Evolutionary conservation across 1,140 invertebrate species (phyloP).

Genomic region (Bombus consobrinus): DNA sequence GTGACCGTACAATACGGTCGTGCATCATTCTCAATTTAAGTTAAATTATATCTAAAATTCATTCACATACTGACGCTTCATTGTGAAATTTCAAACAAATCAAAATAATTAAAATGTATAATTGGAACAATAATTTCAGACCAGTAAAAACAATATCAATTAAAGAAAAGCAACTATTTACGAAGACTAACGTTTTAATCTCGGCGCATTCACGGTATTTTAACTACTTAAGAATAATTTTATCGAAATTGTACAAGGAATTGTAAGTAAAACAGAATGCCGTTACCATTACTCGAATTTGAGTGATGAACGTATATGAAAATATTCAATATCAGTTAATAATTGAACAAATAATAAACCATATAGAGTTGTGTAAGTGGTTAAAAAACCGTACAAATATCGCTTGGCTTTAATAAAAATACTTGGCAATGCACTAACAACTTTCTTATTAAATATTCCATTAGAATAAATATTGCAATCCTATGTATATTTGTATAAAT

Average conservation of each 20-base stretch:
- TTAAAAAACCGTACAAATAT: background rate
- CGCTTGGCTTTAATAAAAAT: slow-evolving; percentile 6
- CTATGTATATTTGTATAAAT: background rate
- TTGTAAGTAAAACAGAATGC: background rate
- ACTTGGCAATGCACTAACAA: background rate
- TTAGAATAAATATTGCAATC: slow-evolving; percentile 42
- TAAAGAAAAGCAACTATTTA: background rate
- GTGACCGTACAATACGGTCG: background rate
- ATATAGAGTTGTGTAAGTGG: background rate
- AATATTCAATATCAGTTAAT: background rate
- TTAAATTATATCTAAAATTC: background rate
- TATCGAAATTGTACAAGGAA: background rate
- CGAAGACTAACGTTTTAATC: background rate
- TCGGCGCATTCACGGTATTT: background rate
- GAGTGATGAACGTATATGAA: background rate
- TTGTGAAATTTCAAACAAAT: background rate
- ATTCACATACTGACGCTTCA: background rate
- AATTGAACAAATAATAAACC: background rate
- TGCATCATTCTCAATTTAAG: background rate
- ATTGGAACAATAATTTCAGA: background rate
- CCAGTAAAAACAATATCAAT: background rate
- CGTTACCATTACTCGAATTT: background rate
- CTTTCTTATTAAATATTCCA: slow-evolving; percentile 20
- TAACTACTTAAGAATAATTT: background rate
- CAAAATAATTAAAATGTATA: background rate